Evolutionary conservation across 2,888 invertebrate species (phyloP), one percentile per base, ranked within the genome.

Genomic region (Noctua janthina): DNA sequence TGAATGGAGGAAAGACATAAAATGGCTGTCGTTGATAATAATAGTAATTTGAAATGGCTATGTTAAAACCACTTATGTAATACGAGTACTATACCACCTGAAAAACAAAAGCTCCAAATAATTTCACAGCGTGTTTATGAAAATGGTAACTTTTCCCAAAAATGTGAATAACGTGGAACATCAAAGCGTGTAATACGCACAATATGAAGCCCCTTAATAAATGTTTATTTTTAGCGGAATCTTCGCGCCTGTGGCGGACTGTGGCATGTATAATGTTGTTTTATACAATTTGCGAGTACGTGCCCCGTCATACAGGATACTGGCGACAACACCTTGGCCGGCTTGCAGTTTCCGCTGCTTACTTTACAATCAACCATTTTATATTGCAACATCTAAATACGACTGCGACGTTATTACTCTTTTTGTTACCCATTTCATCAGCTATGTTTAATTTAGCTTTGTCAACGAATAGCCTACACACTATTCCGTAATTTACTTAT

Each of bases 291-390:
- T 74, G 85, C 81, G 73, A 80, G 62, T 85, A 87, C 87, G 87
- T 85, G 85, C 72, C 79, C 64, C 76, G 78, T 49, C 78, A 78
- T 74, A 88, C 88, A 88, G 88, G 88, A 88, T 88, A 88, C 80
- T 67, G 87, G 83, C 76, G 87, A 85, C 88, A 85, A 79, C 87
- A 87, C 87, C 87, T 87, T 87, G 87, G 87, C 85, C 81, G 81
- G 85, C 77, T 87, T 87, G 87, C 78, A 82, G 87, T 87, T 85
- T 87, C 87, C 87, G 87, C 70, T 85, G 73, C 72, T 76, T 69
- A 80, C 78, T 84, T 79, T 76, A 86, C 86, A 86, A 81, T 81
- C 80, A 46, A 74, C 78, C 59, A 78, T 82, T 79, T 77, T 78
- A 66, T 75, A 46, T 84, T 84, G 73, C 81, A 78, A 86, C 62